phyloP scores from a whole-genome alignment of 2,797 vertebrate genomes.

The Myiotriccus ornatus region DNA sequence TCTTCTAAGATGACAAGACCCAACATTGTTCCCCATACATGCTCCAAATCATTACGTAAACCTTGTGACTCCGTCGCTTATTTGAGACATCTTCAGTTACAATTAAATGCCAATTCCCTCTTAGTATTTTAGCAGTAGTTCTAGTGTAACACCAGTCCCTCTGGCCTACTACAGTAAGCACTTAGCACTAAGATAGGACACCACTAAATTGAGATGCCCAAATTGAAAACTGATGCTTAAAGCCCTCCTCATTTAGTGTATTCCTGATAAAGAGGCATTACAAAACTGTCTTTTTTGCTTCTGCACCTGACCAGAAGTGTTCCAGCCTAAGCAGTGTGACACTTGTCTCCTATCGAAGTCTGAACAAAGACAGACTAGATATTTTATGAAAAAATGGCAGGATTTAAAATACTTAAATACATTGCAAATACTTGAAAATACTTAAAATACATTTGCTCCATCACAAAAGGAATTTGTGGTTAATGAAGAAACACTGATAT shows the following conservation, averaged over 20 bases:
- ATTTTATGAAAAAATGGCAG: not conserved
- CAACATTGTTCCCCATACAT: not conserved
- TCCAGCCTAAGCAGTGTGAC: not conserved
- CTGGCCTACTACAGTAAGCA: not conserved
- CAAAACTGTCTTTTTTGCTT: not conserved
- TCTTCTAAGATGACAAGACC: not conserved
- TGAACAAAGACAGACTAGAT: rapidly evolving
- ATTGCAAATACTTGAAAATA: not conserved
- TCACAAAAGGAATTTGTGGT: not conserved
- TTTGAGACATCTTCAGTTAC: not conserved
- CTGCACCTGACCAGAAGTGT: not conserved
- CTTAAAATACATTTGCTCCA: not conserved
- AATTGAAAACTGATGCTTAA: not conserved
- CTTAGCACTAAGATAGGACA: not conserved
- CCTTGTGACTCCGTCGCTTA: not conserved
- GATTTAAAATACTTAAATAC: not conserved
- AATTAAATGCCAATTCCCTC: not conserved
- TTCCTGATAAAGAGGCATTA: not conserved
- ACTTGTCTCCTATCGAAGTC: not conserved
- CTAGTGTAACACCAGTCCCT: not conserved
- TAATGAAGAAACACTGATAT: not conserved
- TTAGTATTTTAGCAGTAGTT: not conserved
- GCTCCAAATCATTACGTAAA: not conserved
- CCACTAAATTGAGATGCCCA: not conserved
- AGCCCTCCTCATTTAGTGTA: rapidly evolving